phyloP scores from a whole-genome alignment of 2,113 vertebrate genomes.

The Centropus unirufus region DNA sequence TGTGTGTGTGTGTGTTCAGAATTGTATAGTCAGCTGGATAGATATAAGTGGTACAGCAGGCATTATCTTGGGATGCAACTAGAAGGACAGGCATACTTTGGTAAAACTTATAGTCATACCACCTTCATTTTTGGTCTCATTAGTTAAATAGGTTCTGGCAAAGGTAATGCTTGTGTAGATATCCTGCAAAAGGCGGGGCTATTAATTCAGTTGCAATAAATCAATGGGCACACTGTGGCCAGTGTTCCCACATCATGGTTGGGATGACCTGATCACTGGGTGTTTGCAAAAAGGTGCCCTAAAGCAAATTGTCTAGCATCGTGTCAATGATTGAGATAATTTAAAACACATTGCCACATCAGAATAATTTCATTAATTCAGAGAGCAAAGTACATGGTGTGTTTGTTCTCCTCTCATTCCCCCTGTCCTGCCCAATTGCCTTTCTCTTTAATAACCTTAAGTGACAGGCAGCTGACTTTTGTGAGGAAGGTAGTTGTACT shows the following conservation, averaged over 20 bases:
- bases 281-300: not conserved
- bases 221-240: not conserved
- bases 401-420: not conserved
- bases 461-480: not conserved
- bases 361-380: not conserved
- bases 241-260: not conserved
- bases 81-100: not conserved
- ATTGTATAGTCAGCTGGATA: not conserved
- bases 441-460: not conserved
- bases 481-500: not conserved
- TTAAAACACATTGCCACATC: not conserved
- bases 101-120: not conserved
- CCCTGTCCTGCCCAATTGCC: not conserved
- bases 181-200: not conserved
- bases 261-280: not conserved
- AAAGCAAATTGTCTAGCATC: not conserved
- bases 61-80: not conserved
- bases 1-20: not conserved
- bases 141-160: not conserved
- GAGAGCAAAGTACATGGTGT: not conserved
- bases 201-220: not conserved
- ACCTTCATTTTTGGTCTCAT: not conserved
- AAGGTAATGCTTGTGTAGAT: not conserved
- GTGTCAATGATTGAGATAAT: not conserved
- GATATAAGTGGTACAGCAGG: not conserved